Evolutionary conservation across 2,797 vertebrate species (phyloP).

Genomic region (Eupleurogrammus muticus): DNA sequence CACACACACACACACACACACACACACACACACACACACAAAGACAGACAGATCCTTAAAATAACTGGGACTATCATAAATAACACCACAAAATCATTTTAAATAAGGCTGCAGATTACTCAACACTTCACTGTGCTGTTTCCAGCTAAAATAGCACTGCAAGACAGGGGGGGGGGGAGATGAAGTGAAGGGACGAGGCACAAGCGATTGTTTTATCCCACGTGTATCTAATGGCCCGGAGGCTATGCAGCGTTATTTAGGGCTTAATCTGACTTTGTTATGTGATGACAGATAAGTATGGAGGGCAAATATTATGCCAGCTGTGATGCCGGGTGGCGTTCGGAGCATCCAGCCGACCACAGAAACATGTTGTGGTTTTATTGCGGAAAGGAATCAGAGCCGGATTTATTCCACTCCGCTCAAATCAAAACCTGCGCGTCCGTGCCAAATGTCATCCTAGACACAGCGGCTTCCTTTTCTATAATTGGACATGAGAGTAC

Average conservation of each 20-base stretch:
- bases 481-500: conserved; percentile 23
- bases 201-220: conserved; percentile 40
- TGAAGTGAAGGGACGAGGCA: conserved; percentile 12
- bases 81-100: conserved; percentile 63
- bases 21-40: conserved; percentile 33
- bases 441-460: conserved; percentile 16
- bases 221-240: conserved; percentile 12
- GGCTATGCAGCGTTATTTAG: conserved; percentile 39
- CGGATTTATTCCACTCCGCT: conserved; percentile 5
- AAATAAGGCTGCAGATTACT: conserved; percentile 62
- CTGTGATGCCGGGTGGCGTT: conserved; percentile 36
- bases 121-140: conserved; percentile 48
- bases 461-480: conserved; percentile 15
- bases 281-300: conserved; percentile 55
- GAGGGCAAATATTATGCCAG: conserved; percentile 49
- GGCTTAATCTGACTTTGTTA: conserved; percentile 53
- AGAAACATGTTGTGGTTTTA: conserved; percentile 11
- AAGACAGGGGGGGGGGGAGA: conserved; percentile 10
- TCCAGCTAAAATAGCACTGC: conserved; percentile 29
- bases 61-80: conserved; percentile 71
- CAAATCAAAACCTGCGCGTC: neutral
- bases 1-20: conserved; percentile 49
- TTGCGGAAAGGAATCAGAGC: neutral
- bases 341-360: conserved; percentile 18
- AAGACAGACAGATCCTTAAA: conserved; percentile 50